These are phyloP conservation scores for Liodrosophila aerea DNA, from an alignment of 2,888 invertebrate species.

Conservation along the genomic window DNA sequence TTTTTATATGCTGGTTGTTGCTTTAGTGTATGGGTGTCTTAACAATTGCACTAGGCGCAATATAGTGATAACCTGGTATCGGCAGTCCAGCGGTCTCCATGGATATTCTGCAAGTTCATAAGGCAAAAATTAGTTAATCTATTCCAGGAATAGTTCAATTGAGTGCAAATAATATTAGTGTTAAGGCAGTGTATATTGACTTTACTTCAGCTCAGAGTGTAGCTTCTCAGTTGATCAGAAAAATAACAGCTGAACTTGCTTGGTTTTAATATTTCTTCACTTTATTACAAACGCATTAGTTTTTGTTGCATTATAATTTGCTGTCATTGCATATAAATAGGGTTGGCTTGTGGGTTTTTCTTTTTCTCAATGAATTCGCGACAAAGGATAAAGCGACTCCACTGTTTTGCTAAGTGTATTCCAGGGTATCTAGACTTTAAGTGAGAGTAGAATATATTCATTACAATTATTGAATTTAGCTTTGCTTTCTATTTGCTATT, in stretches of 20 bases:
- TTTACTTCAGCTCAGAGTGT: not conserved
- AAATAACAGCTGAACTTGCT: no score
- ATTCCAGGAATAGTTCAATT: no score
- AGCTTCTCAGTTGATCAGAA: no score
- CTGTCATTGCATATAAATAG: slow-evolving; percentile 62
- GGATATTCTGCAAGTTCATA: slow-evolving; percentile 90
- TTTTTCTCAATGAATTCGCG: slow-evolving; percentile 20
- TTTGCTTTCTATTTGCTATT: slow-evolving; percentile 3
- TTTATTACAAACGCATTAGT: slow-evolving; percentile 67
- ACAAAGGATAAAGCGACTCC: slow-evolving; percentile 47
- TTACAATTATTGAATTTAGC: slow-evolving; percentile 20
- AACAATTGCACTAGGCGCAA: slow-evolving; percentile 95
- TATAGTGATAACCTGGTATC: slow-evolving; percentile 95
- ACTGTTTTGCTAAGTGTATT: not conserved
- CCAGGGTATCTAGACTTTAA: no score
- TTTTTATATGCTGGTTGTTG: slow-evolving; percentile 16
- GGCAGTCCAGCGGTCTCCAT: slow-evolving; percentile 97
- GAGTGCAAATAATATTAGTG: no score
- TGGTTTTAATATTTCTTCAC: slow-evolving; percentile 48
- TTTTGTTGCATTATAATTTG: slow-evolving; percentile 40
- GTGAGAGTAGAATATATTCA: slow-evolving; percentile 34
- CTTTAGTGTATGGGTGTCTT: slow-evolving; percentile 94
- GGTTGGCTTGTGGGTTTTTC: slow-evolving; percentile 30
- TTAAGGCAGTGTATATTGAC: no score
- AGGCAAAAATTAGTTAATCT: slow-evolving; percentile 6